Base-by-base conservation (phyloP, 2,888 invertebrate genomes). In the Pachycephus smyrnensis region DNA sequence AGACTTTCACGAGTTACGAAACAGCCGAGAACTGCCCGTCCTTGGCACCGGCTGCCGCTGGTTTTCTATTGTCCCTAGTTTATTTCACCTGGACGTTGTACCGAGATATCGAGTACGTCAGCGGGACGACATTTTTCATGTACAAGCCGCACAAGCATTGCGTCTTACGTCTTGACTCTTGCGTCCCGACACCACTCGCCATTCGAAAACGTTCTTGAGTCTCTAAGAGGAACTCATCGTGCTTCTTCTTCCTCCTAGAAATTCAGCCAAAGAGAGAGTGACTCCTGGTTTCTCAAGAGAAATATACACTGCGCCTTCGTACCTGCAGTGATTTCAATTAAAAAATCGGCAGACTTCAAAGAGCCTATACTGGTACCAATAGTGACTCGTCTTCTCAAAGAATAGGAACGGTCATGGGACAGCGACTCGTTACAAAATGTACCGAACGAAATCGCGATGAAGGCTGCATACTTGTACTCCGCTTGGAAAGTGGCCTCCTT, bases 1-100 rank as follows among this genome's bases (percentile, higher is more conserved):
- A 88, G 89, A 91, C 91, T 91, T 91, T 91, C 91, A 91, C 91
- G 89, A 90, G 90, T 91, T 91, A 91, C 91, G 91, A 91, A 91
- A 91, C 89, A 82, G 79, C 78, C 85, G 88, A 88, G 88, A 89
- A 90, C 90, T 89, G 90, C 87, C 88, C 90, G 91, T 91, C 91
- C 91, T 91, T 91, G 91, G 91, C 91, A 91, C 89, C 90, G 90
- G 91, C 88, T 90, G 88, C 85, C 86, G 90, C 86, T 88, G 89
- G 87, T 91, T 90, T 90, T 91, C 90, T 89, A 88, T 91, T 90
- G 90, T 91, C 89, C 88, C 86, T 86, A 79, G 82, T 86, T 80
- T 81, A 82, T 87, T 85, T 88, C 84, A 83, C 85, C 83, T 82
- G 82, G 80, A 85, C 81, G 79, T 81, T 78, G 80, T 76, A n/a